These are phyloP conservation scores for Cydia splendana DNA, from an alignment of 1,140 invertebrate genomes.

Conservation along the genomic window DNA sequence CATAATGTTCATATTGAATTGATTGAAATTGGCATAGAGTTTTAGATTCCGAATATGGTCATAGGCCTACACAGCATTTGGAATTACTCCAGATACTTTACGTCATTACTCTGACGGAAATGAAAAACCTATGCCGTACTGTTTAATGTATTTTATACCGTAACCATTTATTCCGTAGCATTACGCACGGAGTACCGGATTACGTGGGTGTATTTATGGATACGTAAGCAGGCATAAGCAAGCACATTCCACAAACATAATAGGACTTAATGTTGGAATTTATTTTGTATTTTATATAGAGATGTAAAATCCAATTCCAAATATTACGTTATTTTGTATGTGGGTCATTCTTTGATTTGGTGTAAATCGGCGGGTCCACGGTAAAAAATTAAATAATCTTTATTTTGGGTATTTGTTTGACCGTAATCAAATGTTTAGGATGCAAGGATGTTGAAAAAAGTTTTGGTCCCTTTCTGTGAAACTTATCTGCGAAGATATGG, in stretches of 20 bases:
- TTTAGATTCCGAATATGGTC: background rate
- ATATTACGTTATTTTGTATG: no score
- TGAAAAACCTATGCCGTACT: slow-evolving; percentile 24
- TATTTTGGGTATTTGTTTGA: no score
- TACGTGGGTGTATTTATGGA: slow-evolving; percentile 13
- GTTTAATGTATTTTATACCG: slow-evolving; percentile 23
- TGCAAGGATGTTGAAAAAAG: no score
- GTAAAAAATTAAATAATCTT: no score
- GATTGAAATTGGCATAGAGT: background rate
- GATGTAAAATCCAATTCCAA: no score
- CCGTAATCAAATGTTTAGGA: no score
- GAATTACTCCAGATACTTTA: slow-evolving; percentile 16
- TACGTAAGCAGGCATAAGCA: background rate
- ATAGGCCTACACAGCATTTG: slow-evolving; percentile 6
- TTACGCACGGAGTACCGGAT: slow-evolving; percentile 22
- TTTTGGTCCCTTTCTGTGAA: no score
- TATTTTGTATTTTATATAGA: no score
- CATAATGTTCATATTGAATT: background rate
- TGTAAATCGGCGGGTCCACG: no score
- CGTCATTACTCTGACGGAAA: slow-evolving; percentile 22
- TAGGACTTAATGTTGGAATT: background rate
- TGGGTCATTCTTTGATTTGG: no score
- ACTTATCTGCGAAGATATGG: no score
- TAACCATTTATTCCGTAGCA: slow-evolving; percentile 23
- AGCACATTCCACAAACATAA: background rate